These are phyloP conservation scores for Plebejus anna DNA, from an alignment of 2,888 invertebrate genomes.

Conservation along the genomic window DNA sequence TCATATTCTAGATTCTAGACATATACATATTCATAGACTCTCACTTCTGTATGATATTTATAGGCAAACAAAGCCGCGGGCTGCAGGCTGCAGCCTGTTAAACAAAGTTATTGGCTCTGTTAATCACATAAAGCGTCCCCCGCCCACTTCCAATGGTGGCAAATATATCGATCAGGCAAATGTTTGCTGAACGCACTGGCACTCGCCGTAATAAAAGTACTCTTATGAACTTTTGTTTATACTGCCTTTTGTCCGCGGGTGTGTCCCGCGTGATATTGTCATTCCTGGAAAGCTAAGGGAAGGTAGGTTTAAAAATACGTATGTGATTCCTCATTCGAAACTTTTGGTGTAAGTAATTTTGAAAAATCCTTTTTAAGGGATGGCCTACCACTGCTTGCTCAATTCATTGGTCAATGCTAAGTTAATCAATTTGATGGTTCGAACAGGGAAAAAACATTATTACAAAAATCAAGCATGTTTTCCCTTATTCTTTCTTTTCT, in stretches of 20 bases:
- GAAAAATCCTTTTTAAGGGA: neutral
- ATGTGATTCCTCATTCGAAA: neutral
- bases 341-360: neutral
- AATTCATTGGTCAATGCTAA: no score
- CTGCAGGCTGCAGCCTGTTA: neutral
- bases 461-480: no score
- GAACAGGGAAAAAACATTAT: neutral
- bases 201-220: conserved; percentile 6
- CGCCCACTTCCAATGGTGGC: neutral
- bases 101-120: neutral
- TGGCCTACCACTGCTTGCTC: no score
- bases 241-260: neutral
- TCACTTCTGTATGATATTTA: neutral
- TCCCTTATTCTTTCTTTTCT: neutral
- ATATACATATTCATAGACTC: neutral
- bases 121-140: neutral
- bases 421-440: neutral
- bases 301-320: neutral
- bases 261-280: neutral
- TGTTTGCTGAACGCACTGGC: neutral
- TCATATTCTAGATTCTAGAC: neutral
- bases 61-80: neutral
- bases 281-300: neutral
- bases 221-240: neutral
- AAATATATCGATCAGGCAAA: conserved; percentile 10